phyloP scores from a whole-genome alignment of 2,113 vertebrate species.

The Syrmaticus mikado region DNA sequence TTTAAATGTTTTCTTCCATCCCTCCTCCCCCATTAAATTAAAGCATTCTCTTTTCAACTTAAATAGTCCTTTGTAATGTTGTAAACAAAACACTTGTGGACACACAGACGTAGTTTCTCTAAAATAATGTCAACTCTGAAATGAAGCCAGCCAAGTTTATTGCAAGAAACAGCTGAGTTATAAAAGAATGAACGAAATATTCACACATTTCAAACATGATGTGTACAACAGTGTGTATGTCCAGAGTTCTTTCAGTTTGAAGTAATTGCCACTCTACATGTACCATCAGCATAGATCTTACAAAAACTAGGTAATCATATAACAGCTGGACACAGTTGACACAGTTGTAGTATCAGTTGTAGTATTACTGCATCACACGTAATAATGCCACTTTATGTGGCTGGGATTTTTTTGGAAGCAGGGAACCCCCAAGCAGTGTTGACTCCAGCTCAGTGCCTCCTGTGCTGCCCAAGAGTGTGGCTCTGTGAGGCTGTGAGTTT shows the following conservation, averaged over 20 bases:
- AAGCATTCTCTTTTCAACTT: not conserved
- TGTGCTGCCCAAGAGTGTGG: not conserved
- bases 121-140: not conserved
- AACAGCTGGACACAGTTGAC: not conserved
- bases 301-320: not conserved
- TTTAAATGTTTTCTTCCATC: not conserved
- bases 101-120: not conserved
- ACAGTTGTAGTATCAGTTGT: not conserved
- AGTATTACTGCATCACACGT: not conserved
- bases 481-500: not conserved
- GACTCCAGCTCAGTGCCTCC: not conserved
- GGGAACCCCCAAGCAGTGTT: not conserved
- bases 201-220: not conserved
- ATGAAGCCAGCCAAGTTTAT: not conserved
- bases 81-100: not conserved
- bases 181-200: not conserved
- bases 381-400: not conserved
- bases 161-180: not conserved
- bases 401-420: not conserved
- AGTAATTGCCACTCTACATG: not conserved
- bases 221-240: not conserved
- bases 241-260: not conserved
- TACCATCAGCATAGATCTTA: not conserved
- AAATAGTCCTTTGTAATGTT: not conserved
- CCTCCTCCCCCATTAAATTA: not conserved